Evolutionary conservation across 2,113 vertebrate genomes (phyloP), one percentile per base, ranked within the genome.

Genomic region (Stigmatopora nigra): DNA sequence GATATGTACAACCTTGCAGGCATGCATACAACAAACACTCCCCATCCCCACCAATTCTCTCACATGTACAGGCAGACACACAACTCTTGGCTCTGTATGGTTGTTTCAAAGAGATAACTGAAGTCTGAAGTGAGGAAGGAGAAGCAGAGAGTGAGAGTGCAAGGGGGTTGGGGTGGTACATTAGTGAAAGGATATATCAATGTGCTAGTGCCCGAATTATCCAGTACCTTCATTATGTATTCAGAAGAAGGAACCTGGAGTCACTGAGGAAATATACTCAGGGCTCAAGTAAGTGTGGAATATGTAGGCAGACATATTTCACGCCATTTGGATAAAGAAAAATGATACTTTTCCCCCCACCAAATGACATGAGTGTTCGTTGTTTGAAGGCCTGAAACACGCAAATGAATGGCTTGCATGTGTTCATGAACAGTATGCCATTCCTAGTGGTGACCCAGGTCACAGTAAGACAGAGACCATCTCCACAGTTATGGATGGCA

Each of bases 101-200:
- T 89, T 75, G 80, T 78, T 84, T 73, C 74, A 72, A 73, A 83
- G 80, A 84, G 85, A 89, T 85, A 86, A 84, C 71, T 70, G 74
- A 80, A 70, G 80, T 63, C 71, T 70, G 74, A 80, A 70, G 80
- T 63, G 48, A 76, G 73, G 56, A 15, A 61, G 63, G 60, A 20
- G 5, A 15, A 13, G 15, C 17, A 63, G 71, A 59, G 53, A 55
- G n/a, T n/a, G 66, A 70, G 56, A 68, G 55, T 3, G 25, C 25
- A 3, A 31, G 25, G 25, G 25, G 25, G 25, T 31, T 31, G 38
- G 57, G 75, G 66, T 70, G 52, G 59, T 31, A 74, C 48, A 75
- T 76, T 60, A 81, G 73, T 67, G 67, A 63, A 73, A 57, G 56
- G 86, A 82, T 83, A 88, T 83, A 85, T 88, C 78, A 82, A 61